Evolutionary conservation across 1,140 invertebrate genomes (phyloP).

Genomic region (Bombus impatiens): DNA sequence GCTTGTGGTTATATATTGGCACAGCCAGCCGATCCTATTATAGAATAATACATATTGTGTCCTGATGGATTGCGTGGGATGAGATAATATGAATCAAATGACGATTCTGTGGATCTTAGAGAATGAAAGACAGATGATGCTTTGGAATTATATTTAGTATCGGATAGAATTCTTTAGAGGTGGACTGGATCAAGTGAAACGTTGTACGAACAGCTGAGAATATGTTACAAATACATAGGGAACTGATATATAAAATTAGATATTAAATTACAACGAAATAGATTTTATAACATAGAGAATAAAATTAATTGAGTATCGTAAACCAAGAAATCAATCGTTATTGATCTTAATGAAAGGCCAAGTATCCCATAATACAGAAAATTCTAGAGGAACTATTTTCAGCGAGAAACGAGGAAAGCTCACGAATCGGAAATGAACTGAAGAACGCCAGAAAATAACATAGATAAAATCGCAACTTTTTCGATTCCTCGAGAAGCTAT

Average conservation of each 20-base stretch:
- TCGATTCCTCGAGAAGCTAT: background rate
- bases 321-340: background rate
- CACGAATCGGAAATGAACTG: background rate
- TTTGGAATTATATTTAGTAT: background rate
- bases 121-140: background rate
- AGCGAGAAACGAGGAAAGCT: background rate
- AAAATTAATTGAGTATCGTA: too few species aligned
- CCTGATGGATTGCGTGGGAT: background rate
- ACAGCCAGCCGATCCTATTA: background rate
- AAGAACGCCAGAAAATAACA: background rate
- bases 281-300: too few species aligned
- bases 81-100: background rate
- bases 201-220: too few species aligned
- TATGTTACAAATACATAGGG: too few species aligned
- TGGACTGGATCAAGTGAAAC: too few species aligned
- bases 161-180: background rate
- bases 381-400: background rate
- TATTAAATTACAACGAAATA: too few species aligned
- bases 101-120: background rate
- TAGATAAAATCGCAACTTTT: background rate
- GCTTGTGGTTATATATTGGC: background rate
- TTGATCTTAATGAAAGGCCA: background rate
- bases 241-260: too few species aligned
- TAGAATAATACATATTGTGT: background rate
- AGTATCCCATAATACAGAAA: background rate